Evolutionary conservation across 2,113 vertebrate genomes (phyloP).

Genomic region (Brachyhypopomus occidentalis): DNA sequence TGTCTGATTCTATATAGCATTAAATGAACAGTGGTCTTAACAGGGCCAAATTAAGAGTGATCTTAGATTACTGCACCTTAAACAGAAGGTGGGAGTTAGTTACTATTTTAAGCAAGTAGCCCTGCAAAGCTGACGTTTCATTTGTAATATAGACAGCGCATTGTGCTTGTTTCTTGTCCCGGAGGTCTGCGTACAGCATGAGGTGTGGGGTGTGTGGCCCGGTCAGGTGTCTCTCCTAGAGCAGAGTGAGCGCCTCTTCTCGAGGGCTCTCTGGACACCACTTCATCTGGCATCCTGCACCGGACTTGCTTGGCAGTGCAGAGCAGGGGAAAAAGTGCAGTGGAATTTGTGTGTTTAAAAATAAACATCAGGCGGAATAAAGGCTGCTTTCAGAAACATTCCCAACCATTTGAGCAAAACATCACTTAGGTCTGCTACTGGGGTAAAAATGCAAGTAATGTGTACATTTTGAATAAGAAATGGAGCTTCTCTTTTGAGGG

Average conservation of each 20-base stretch:
- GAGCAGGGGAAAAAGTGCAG: conserved; percentile 43
- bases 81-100: too few relatives aligned
- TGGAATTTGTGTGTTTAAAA: conserved; percentile 72
- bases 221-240: conserved; percentile 32
- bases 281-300: conserved; percentile 57
- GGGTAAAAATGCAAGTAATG: conserved; percentile 66
- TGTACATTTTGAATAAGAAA: conserved; percentile 60
- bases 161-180: not conserved
- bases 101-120: not conserved
- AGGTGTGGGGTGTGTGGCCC: conserved; percentile 37
- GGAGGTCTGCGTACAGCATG: not conserved
- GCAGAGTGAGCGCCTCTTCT: conserved; percentile 15
- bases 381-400: conserved; percentile 66
- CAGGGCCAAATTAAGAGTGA: too few relatives aligned
- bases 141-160: not conserved
- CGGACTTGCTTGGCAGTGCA: conserved; percentile 59
- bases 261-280: conserved; percentile 37
- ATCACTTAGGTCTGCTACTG: conserved; percentile 58
- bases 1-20: not conserved
- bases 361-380: conserved; percentile 72
- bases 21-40: not conserved
- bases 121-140: not conserved
- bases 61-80: too few relatives aligned
- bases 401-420: conserved; percentile 61
- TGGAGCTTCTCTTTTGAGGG: conserved; percentile 26